Evolutionary conservation across 2,888 invertebrate genomes (phyloP).

Genomic region (Lissocephala sabroskyi): DNA sequence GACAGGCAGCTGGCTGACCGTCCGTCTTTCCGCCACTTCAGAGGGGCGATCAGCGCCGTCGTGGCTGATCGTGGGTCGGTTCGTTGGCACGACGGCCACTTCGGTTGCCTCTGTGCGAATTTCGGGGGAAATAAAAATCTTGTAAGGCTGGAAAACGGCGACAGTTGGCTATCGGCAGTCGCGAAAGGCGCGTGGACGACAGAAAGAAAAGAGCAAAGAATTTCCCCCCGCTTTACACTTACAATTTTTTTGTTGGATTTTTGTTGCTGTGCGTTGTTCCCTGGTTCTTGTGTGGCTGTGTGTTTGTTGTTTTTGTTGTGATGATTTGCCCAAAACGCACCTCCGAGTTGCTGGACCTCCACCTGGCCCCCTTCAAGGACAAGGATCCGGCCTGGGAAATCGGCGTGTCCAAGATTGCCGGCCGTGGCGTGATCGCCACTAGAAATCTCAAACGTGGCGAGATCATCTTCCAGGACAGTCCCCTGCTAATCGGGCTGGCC

Average conservation of each 20-base stretch:
- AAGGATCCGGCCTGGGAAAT: slow-evolving; percentile 76
- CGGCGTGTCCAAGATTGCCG: slow-evolving; percentile 76
- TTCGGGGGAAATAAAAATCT: slow-evolving; percentile 69
- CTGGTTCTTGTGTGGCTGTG: slow-evolving; percentile 2
- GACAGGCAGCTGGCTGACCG: background rate
- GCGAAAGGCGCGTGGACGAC: slow-evolving; percentile 39
- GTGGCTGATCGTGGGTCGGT: too few species aligned
- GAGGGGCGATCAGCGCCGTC: background rate
- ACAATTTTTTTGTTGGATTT: slow-evolving; percentile 4
- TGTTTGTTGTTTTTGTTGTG: background rate
- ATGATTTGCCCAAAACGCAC: slow-evolving; percentile 71
- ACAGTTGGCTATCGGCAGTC: slow-evolving; percentile 68
- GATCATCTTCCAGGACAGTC: slow-evolving; percentile 81
- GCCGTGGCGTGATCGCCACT: slow-evolving; percentile 81
- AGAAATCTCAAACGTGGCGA: slow-evolving; percentile 79
- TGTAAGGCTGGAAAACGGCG: slow-evolving; percentile 69
- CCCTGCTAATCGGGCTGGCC: slow-evolving; percentile 81
- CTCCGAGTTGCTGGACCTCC: slow-evolving; percentile 62
- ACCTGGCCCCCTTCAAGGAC: slow-evolving; percentile 67
- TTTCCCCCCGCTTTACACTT: too few species aligned
- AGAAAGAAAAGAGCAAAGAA: background rate
- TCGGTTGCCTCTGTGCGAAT: too few species aligned
- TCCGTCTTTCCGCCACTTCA: too few species aligned
- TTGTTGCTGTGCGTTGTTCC: slow-evolving; percentile 3
- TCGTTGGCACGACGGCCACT: too few species aligned